Conservation (phyloP, 2,113 vertebrate genomes). For the Callaeas wilsoni region DNA sequence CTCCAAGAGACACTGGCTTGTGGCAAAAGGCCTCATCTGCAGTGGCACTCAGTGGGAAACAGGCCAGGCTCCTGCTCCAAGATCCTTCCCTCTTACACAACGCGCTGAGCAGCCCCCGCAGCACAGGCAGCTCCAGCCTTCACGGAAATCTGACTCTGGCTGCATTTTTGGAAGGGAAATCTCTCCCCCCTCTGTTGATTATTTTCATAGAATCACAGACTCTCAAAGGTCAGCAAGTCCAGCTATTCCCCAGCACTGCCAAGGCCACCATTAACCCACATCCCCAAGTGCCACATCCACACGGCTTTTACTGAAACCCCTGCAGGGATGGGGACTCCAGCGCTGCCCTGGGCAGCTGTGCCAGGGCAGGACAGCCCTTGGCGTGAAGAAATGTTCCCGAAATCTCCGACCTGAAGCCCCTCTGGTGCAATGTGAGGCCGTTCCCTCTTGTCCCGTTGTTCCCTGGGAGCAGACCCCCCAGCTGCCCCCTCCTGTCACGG, state of each 20-base stretch:
- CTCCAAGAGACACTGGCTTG: accelerated
- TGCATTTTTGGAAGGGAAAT: not conserved
- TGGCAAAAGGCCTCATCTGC: not conserved
- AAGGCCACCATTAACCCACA: not conserved
- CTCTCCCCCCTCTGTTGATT: not conserved
- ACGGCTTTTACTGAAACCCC: not conserved
- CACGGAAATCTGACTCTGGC: accelerated
- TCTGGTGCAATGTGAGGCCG: accelerated
- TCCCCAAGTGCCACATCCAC: not conserved
- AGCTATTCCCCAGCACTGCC: not conserved
- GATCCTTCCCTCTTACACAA: not conserved
- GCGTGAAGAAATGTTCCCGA: not conserved
- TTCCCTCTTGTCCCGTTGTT: not conserved
- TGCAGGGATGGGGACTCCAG: not conserved
- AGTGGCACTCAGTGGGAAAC: not conserved
- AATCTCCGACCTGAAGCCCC: not conserved
- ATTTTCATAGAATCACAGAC: not conserved
- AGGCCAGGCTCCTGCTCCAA: not conserved
- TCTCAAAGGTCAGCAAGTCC: not conserved
- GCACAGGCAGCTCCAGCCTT: not conserved
- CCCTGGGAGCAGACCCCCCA: not conserved
- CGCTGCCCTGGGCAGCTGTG: not conserved
- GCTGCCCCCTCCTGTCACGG: not conserved
- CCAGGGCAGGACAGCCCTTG: not conserved
- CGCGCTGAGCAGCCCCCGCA: not conserved